Evolutionary conservation across 2,113 vertebrate species (phyloP).

Genomic region (Crotalus horridus): DNA sequence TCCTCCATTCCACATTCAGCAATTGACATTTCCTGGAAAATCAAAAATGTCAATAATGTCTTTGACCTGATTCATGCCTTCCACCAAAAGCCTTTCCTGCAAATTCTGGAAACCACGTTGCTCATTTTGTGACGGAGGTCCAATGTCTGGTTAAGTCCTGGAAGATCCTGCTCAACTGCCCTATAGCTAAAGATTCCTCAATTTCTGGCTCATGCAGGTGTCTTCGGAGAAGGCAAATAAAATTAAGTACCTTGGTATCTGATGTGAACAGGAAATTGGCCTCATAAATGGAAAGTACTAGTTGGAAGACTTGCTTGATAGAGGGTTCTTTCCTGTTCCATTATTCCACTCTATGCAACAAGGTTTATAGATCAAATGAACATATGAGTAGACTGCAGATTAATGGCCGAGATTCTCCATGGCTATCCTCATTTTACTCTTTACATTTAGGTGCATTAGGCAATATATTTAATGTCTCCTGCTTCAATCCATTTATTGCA

Average conservation of each 20-base stretch:
- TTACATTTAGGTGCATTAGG: constrained; percentile 53
- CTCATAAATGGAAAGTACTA: background rate
- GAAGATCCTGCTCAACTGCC: background rate
- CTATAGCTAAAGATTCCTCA: background rate
- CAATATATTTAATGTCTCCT: constrained; percentile 54
- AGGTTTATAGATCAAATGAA: background rate
- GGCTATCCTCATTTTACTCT: constrained; percentile 20
- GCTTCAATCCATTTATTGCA: constrained; percentile 30
- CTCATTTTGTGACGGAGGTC: background rate
- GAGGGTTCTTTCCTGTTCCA: background rate
- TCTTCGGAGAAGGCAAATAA: background rate
- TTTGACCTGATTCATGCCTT: background rate
- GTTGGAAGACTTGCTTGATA: background rate
- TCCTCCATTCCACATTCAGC: background rate
- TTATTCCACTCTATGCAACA: background rate
- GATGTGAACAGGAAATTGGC: background rate
- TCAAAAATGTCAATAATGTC: background rate
- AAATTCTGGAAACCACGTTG: background rate
- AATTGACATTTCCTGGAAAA: background rate
- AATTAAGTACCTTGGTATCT: accelerated
- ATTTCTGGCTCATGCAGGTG: background rate
- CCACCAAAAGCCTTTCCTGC: background rate
- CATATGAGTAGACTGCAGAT: constrained; percentile 37
- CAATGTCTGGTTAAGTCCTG: background rate
- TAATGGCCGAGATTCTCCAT: constrained; percentile 50